Base-by-base conservation (phyloP, 2,113 vertebrate species). In the Ploceus nigricollis region DNA sequence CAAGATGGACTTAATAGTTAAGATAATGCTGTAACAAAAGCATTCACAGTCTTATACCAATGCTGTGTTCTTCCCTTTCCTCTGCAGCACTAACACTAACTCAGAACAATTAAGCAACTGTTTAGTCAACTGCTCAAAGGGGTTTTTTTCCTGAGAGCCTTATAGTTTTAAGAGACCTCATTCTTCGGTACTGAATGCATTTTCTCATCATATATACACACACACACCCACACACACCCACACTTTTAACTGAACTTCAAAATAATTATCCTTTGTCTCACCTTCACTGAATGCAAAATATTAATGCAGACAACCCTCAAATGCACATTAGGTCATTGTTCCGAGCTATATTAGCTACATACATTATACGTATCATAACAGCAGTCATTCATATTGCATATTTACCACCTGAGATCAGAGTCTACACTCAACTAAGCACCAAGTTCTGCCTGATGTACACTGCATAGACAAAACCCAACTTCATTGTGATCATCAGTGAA, bases 61-160 rank as follows among this genome's bases (percentile, higher is more conserved):
- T 33, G 19, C 27, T 64, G 23, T 6, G 1, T 45, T 75, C 44
- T 40, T 65, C 24, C 39, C 63, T 53, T 54, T 81, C 56, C 56
- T 96, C 70, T 88, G 44, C 56, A 90, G 44, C 83, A 64, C 21
- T 71, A 79, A 40, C 37, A 87, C 56, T 84, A 78, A 63, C 15
- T 70, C 56, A 42, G 76, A 75, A 54, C 35, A 40, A 63, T 33
- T 76, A 76, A 61, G 47, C 48, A 76, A 76, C 22, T 63, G 17
- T 31, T 69, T 35, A 48, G 25, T 47, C 25, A 89, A 15, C 14
- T 25, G 7, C 19, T 54, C 39, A 47, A 54, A 28, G 23, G 33
- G 6, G 0, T 23, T 28, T 4, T 2, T 31, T 12, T 13, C 33
- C 16, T 24, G 37, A 61, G 57, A 87, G 15, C 44, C 16, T 83